phyloP scores from a whole-genome alignment of 64 coral and sea anemone genomes.

The Cladopsammia gracilis region DNA sequence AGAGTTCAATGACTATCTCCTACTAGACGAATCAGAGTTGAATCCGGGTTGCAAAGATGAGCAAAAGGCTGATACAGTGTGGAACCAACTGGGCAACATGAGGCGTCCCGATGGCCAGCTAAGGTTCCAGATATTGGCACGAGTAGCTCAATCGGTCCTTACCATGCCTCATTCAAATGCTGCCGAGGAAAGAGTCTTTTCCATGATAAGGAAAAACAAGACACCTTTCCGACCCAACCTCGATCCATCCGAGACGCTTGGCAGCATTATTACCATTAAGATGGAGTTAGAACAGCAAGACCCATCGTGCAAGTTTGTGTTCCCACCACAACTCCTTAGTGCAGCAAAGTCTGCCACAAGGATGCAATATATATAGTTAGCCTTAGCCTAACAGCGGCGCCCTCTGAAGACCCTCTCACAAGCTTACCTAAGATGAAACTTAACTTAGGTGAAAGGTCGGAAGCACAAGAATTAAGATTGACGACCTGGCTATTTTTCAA shows the following conservation, averaged over 20 bases:
- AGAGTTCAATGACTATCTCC: slow-evolving; percentile 37
- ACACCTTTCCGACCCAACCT: slow-evolving; percentile 44
- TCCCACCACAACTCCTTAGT: slow-evolving; percentile 21
- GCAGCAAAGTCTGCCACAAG: slow-evolving; percentile 34
- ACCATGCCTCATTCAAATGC: slow-evolving; percentile 72
- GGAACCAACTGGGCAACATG: slow-evolving; percentile 43
- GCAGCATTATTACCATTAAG: slow-evolving; percentile 60
- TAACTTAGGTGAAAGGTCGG: too few relatives aligned
- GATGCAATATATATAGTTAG: too few relatives aligned
- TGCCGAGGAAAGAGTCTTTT: slow-evolving; percentile 66
- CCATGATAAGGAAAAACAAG: slow-evolving; percentile 76
- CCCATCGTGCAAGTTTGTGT: slow-evolving; percentile 5
- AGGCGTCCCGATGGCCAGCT: slow-evolving; percentile 35
- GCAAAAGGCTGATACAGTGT: slow-evolving; percentile 23
- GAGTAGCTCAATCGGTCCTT: slow-evolving; percentile 22
- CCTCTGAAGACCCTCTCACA: too few relatives aligned
- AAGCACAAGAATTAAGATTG: too few relatives aligned
- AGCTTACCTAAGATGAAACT: too few relatives aligned
- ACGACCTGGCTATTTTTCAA: too few relatives aligned
- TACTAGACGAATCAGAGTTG: slow-evolving; percentile 35
- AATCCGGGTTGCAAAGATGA: slow-evolving; percentile 12
- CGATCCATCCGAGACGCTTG: slow-evolving; percentile 16
- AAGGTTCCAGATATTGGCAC: slow-evolving; percentile 19
- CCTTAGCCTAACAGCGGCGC: too few relatives aligned
- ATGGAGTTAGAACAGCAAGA: slow-evolving; percentile 38